Evolutionary conservation across 2,888 invertebrate species (phyloP).

Genomic region (Trissolcus brochymenae): DNA sequence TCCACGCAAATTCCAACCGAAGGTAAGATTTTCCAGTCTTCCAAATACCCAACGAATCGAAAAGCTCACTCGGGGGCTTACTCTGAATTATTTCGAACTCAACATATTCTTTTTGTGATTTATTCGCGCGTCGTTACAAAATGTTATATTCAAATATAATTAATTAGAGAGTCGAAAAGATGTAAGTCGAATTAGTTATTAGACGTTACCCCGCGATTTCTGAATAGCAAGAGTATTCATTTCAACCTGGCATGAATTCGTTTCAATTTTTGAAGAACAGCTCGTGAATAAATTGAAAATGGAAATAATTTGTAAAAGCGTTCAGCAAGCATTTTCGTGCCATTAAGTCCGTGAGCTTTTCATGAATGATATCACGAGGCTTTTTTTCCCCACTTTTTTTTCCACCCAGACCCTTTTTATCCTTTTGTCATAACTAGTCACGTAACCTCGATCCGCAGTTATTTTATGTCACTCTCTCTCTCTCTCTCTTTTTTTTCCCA

Average conservation of each 20-base stretch:
- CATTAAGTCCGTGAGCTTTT: conserved; percentile 37
- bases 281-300: conserved; percentile 28
- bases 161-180: no score
- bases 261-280: neutral
- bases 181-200: no score
- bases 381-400: conserved; percentile 24
- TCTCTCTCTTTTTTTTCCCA: conserved; percentile 6
- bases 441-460: conserved; percentile 7
- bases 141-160: no score
- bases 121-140: no score
- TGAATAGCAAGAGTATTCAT: no score
- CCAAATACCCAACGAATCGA: no score
- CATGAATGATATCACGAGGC: conserved; percentile 32
- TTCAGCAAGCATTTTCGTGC: conserved; percentile 24
- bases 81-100: no score
- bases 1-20: conserved; percentile 85
- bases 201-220: no score
- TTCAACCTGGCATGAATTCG: no score
- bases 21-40: conserved; percentile 76
- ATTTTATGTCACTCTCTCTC: neutral
- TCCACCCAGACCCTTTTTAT: conserved; percentile 13
- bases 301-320: conserved; percentile 27
- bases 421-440: conserved; percentile 44
- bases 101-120: no score
- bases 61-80: no score